A percentile compares a stretch with the other conserved stretches of the same genome.
These are phyloP conservation scores for Gandaritis pyraliata DNA, from an alignment of 2,888 invertebrate species.

Conservation along the genomic window DNA sequence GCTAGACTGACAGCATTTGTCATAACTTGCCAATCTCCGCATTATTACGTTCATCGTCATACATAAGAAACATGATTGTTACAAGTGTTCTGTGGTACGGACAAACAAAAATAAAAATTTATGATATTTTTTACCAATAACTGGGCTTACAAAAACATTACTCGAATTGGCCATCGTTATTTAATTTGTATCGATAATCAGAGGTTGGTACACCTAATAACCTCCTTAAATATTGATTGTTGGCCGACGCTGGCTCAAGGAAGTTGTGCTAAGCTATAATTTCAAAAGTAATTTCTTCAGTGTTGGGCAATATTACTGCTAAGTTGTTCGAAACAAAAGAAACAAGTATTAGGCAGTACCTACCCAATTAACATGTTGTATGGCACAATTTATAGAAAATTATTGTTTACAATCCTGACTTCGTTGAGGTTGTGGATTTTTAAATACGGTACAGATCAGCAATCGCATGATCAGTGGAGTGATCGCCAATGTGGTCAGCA, in stretches of 20 bases:
- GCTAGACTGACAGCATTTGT: too few species aligned
- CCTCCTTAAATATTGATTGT: constrained; percentile 78
- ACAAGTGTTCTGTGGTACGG: too few species aligned
- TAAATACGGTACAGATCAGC: too few species aligned
- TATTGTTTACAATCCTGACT: too few species aligned
- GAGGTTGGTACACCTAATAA: constrained; percentile 62
- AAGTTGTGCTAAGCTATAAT: constrained; percentile 53
- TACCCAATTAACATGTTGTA: background rate
- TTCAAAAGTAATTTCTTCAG: constrained; percentile 51
- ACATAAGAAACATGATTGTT: too few species aligned
- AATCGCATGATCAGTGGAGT: too few species aligned
- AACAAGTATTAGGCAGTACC: background rate
- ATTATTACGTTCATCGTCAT: too few species aligned
- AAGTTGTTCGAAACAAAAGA: constrained; percentile 38
- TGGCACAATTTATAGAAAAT: background rate
- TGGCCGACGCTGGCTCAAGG: constrained; percentile 50
- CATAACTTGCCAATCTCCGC: too few species aligned
- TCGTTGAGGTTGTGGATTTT: too few species aligned
- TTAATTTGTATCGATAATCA: constrained; percentile 44
- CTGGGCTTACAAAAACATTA: background rate
- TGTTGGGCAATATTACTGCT: constrained; percentile 47
- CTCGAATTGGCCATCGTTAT: background rate
- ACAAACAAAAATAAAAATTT: too few species aligned
- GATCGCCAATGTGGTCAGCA: too few species aligned
- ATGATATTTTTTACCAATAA: background rate